These are phyloP conservation scores for Barypeithes pellucidus DNA, from an alignment of 2,888 invertebrate species.

Conservation along the genomic window DNA sequence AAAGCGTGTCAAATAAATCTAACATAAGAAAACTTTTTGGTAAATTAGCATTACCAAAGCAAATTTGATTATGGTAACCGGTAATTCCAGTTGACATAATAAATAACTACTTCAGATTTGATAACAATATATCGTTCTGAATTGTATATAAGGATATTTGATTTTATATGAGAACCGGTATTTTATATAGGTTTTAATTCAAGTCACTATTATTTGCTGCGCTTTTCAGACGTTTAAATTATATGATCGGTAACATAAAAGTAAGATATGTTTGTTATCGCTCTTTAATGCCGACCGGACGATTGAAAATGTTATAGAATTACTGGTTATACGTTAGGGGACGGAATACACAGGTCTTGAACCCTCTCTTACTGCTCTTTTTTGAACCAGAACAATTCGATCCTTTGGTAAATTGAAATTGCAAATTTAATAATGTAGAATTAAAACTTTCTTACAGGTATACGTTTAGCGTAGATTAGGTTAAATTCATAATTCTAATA, in stretches of 20 bases:
- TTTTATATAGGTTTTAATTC: slow-evolving; percentile 49
- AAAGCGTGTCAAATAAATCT: slow-evolving; percentile 10
- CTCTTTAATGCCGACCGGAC: slow-evolving; percentile 14
- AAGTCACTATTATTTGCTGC: slow-evolving; percentile 34
- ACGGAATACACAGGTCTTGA: neutral
- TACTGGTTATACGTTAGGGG: slow-evolving; percentile 12
- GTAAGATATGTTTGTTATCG: slow-evolving; percentile 40
- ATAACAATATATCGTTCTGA: slow-evolving; percentile 46
- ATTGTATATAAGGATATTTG: slow-evolving; percentile 48
- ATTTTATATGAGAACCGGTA: slow-evolving; percentile 51
- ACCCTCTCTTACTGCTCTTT: neutral
- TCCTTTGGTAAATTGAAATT: neutral
- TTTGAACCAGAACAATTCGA: neutral
- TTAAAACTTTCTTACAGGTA: neutral
- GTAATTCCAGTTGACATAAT: slow-evolving; percentile 47
- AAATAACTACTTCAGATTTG: slow-evolving; percentile 46
- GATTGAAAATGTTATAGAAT: slow-evolving; percentile 32
- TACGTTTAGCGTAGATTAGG: too few species aligned
- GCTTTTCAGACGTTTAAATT: slow-evolving; percentile 42
- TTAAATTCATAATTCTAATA: too few species aligned
- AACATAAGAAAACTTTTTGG: slow-evolving; percentile 29
- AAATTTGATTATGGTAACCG: slow-evolving; percentile 44
- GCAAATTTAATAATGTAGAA: neutral
- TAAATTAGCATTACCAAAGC: slow-evolving; percentile 36
- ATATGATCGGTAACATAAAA: slow-evolving; percentile 42